Evolutionary conservation across 2,113 vertebrate genomes (phyloP).

Genomic region (Tragelaphus scriptus): DNA sequence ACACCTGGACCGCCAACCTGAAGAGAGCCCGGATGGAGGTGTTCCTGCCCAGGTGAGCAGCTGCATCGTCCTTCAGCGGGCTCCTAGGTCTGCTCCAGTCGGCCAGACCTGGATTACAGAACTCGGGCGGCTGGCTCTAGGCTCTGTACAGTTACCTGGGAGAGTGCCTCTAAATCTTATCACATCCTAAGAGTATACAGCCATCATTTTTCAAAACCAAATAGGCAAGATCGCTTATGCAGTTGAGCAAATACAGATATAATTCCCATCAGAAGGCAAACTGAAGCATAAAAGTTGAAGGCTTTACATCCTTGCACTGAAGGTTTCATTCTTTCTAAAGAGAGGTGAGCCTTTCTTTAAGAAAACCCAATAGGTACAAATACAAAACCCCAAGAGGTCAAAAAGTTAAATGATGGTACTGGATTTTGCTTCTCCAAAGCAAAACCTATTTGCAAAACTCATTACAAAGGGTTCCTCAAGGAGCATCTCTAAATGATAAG

Average conservation of each 20-base stretch:
- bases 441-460: not conserved
- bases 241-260: not conserved
- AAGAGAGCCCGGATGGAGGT: slow-evolving; percentile 88
- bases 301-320: not conserved
- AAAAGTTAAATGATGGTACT: not conserved
- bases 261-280: slow-evolving; percentile 5
- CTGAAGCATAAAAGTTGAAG: not conserved
- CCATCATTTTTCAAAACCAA: not conserved
- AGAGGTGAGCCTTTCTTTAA: not conserved
- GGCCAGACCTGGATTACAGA: not conserved
- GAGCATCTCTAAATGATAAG: not conserved
- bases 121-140: not conserved
- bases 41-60: slow-evolving; percentile 89
- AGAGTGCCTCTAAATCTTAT: not conserved
- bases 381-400: not conserved
- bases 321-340: not conserved
- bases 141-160: not conserved
- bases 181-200: not conserved
- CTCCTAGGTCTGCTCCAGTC: not conserved
- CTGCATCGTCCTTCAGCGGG: not conserved
- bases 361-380: not conserved
- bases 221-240: not conserved
- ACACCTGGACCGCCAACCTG: slow-evolving; percentile 83
- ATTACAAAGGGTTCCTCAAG: not conserved
- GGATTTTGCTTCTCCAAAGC: not conserved